These are phyloP conservation scores for cattle (Bos taurus) DNA, from an alignment of 2,113 vertebrate species.

Conservation along the genomic window DNA sequence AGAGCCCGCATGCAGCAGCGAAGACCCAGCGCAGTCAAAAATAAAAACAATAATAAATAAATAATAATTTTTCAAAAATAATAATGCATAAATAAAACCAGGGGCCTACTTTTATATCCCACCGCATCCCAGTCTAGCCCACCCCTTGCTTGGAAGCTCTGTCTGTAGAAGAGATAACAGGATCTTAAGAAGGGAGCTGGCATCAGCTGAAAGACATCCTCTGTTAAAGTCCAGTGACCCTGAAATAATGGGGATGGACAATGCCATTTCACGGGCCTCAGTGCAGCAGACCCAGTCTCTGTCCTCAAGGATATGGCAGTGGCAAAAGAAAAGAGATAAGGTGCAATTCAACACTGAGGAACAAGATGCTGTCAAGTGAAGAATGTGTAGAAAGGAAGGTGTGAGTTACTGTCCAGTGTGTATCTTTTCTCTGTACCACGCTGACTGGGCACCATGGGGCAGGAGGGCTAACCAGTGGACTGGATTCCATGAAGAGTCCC, in stretches of 20 bases:
- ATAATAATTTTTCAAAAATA: not conserved
- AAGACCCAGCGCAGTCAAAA: accelerated
- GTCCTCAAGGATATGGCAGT: not conserved
- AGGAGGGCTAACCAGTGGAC: accelerated
- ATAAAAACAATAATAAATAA: not conserved
- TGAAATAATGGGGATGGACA: not conserved
- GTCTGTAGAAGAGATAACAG: no score
- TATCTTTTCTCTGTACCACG: not conserved
- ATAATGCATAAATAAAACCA: not conserved
- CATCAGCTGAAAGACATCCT: not conserved
- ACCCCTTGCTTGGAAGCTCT: not conserved
- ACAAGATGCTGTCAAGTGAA: no score
- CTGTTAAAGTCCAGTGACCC: not conserved
- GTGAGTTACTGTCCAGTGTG: not conserved
- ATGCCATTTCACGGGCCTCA: accelerated
- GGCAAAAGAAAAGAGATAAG: not conserved
- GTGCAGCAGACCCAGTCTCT: not conserved
- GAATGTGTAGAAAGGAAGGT: not conserved
- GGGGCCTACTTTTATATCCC: not conserved
- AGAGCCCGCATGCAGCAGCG: not conserved
- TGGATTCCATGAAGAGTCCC: not conserved
- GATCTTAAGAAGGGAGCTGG: not conserved
- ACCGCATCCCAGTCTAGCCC: not conserved
- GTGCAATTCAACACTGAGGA: not conserved
- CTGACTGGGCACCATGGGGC: not conserved